phyloP scores from a whole-genome alignment of 2,797 vertebrate genomes.

The Clarias platycephalus region DNA sequence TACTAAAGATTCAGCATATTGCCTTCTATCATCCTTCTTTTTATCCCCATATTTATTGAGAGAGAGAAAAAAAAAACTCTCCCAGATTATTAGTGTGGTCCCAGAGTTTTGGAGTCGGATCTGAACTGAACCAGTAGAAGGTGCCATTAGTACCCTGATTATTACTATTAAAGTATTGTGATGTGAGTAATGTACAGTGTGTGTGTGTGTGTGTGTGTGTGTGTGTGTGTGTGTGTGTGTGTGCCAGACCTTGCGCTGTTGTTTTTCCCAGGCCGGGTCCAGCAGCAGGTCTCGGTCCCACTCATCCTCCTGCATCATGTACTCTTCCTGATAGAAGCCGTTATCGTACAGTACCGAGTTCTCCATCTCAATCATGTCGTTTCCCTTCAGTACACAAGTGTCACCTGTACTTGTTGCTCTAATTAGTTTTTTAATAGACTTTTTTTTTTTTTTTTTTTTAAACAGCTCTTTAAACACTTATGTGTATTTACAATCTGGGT shows the following conservation, averaged over 20 bases:
- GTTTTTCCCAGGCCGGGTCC: conserved; percentile 98
- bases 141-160: too few relatives aligned
- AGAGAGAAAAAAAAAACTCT: background rate
- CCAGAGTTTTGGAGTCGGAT: background rate
- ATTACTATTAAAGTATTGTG: background rate
- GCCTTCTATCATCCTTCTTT: background rate
- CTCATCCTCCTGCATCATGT: conserved; percentile 97
- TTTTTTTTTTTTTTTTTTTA: background rate
- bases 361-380: conserved; percentile 83
- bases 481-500: background rate
- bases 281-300: conserved; percentile 98
- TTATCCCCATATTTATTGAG: background rate
- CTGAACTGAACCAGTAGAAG: background rate
- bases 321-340: conserved; percentile 85
- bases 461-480: background rate
- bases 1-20: background rate
- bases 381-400: too few relatives aligned
- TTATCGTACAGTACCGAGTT: conserved; percentile 86
- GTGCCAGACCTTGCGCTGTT: conserved; percentile 90
- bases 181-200: background rate
- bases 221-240: background rate
- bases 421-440: too few relatives aligned
- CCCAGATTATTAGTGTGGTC: background rate
- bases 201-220: background rate
- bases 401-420: background rate